A percentile compares a stretch with the other conserved stretches of the same genome.
Evolutionary conservation across 2,888 invertebrate species (phyloP).

Genomic region (Aphidoletes aphidimyza): DNA sequence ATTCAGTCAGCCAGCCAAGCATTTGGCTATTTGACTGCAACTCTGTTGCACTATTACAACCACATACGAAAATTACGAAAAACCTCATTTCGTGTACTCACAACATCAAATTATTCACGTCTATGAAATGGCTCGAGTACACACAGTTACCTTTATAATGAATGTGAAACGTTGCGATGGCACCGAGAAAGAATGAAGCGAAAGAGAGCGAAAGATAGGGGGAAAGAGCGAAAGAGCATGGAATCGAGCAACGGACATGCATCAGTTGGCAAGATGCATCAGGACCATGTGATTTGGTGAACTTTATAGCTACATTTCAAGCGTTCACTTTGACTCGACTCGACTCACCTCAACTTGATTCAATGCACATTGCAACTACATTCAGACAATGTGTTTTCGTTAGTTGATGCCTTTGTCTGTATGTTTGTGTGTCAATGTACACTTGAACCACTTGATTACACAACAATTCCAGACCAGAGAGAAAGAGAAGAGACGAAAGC

Average conservation of each 20-base stretch:
- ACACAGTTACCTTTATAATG: background rate
- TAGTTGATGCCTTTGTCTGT: background rate
- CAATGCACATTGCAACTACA: background rate
- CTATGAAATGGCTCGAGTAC: background rate
- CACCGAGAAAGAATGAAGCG: background rate
- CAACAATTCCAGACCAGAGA: background rate
- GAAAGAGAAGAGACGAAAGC: background rate
- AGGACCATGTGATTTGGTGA: constrained; percentile 16
- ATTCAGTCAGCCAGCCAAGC: too few relatives aligned
- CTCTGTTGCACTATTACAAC: background rate
- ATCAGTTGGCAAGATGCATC: background rate
- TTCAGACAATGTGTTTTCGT: background rate
- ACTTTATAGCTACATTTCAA: constrained; percentile 43
- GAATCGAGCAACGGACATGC: constrained; percentile 24
- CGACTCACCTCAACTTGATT: background rate
- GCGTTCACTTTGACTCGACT: background rate
- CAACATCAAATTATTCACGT: background rate
- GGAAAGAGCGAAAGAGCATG: too few relatives aligned
- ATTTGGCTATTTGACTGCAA: background rate
- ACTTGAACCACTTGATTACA: constrained; percentile 15
- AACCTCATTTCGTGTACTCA: constrained; percentile 37
- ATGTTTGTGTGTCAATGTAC: constrained; percentile 29
- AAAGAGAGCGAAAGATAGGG: too few relatives aligned
- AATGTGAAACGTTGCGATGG: background rate
- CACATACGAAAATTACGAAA: background rate